These are phyloP conservation scores for Platycheirus rosarum DNA, from an alignment of 2,888 invertebrate species.

Conservation along the genomic window DNA sequence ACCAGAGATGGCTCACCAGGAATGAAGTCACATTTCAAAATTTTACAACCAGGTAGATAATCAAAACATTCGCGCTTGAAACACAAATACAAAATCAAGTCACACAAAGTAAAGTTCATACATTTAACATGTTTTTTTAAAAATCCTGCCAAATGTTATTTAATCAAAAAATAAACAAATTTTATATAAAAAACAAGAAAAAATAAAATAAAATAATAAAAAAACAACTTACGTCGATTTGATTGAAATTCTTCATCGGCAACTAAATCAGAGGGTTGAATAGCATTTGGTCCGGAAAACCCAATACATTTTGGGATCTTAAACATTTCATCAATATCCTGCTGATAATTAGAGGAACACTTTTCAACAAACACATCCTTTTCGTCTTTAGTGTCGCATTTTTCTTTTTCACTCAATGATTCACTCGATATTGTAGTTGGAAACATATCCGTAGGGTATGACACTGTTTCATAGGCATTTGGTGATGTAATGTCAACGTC, in stretches of 20 bases:
- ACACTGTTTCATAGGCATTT: constrained; percentile 75
- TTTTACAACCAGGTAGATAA: too few species aligned
- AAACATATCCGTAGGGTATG: constrained; percentile 71
- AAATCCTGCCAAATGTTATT: too few species aligned
- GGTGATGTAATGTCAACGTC: constrained; percentile 76
- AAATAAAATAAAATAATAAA: constrained; percentile 3
- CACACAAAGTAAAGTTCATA: too few species aligned
- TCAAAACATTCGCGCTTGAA: too few species aligned
- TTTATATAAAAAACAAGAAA: too few species aligned
- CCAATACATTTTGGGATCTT: constrained; percentile 72
- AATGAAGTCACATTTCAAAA: too few species aligned
- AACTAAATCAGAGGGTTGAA: constrained; percentile 48
- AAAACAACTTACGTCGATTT: constrained; percentile 73
- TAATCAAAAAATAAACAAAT: too few species aligned
- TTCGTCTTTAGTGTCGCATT: constrained; percentile 78
- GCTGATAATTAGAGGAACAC: constrained; percentile 72
- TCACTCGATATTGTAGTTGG: constrained; percentile 22
- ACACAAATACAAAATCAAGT: too few species aligned
- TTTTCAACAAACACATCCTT: constrained; percentile 80
- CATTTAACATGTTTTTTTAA: too few species aligned
- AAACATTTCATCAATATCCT: constrained; percentile 78
- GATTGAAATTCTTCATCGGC: constrained; percentile 73
- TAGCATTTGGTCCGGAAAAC: constrained; percentile 34
- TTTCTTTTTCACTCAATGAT: constrained; percentile 78
- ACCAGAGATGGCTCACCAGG: too few species aligned